These are phyloP conservation scores for Drosophila falleni DNA, from an alignment of 2,888 invertebrate species.

Conservation along the genomic window DNA sequence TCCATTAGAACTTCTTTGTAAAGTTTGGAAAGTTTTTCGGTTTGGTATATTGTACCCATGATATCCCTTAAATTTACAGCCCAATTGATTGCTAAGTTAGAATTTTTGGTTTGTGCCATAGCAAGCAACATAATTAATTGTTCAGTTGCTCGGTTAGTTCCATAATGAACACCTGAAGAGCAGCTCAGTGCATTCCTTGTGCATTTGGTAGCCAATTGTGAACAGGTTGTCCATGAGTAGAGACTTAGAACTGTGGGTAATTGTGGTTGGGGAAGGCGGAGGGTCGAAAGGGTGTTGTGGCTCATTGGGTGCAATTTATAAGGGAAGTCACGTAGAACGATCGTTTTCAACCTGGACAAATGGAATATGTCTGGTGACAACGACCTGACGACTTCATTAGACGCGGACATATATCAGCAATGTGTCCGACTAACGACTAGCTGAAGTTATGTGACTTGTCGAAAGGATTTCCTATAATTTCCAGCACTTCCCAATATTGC, in stretches of 20 bases:
- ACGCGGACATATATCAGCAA: conserved; percentile 71
- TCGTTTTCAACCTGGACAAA: conserved; percentile 69
- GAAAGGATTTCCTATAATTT: conserved; percentile 77
- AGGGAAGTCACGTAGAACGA: conserved; percentile 83
- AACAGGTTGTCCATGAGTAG: not conserved
- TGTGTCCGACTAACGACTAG: conserved; percentile 60
- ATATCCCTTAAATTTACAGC: not conserved
- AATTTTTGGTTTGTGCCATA: not conserved
- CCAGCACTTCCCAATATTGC: conserved; percentile 56
- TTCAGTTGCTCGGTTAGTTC: not conserved
- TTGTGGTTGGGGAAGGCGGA: conserved; percentile 13
- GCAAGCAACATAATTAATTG: conserved; percentile 1
- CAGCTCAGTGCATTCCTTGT: conserved; percentile 8
- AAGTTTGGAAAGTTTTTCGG: too few species aligned
- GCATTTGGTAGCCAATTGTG: conserved; percentile 13
- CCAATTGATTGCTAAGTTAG: conserved; percentile 3
- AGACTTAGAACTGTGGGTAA: conserved; percentile 10
- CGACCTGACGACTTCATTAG: conserved; percentile 79
- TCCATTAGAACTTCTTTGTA: too few species aligned
- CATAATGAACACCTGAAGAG: conserved; percentile 13
- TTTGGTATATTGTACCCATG: not conserved
- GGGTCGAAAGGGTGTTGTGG: conserved; percentile 14
- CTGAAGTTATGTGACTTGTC: conserved; percentile 71
- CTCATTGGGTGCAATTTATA: conserved; percentile 75
- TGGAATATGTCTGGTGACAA: conserved; percentile 76